Evolutionary conservation across 2,113 vertebrate genomes (phyloP).

Genomic region (Camelus bactrianus): DNA sequence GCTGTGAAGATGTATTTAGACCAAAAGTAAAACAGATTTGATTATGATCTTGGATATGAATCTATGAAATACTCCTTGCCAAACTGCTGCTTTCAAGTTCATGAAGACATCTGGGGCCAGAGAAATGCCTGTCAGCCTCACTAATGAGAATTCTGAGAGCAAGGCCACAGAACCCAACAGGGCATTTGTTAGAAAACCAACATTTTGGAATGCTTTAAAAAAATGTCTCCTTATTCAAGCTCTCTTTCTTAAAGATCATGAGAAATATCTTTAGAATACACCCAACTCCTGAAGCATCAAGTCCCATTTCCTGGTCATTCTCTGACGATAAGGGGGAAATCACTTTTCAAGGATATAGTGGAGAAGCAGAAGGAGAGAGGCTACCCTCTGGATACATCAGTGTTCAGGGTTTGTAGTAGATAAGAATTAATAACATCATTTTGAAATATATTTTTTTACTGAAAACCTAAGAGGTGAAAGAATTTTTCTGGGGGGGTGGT

Average conservation of each 20-base stretch:
- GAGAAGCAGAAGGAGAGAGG: neutral
- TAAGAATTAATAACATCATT: neutral
- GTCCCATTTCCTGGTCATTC: neutral
- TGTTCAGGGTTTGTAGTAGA: neutral
- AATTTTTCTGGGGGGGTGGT: too few relatives aligned
- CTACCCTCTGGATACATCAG: neutral
- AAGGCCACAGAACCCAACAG: neutral
- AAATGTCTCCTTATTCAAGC: neutral
- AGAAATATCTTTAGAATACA: neutral
- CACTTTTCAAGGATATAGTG: neutral
- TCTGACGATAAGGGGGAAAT: neutral
- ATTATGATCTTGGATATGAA: neutral
- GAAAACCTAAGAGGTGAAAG: constrained; percentile 8
- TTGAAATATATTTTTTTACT: constrained; percentile 3
- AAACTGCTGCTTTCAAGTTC: neutral
- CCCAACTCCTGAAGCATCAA: neutral
- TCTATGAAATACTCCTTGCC: neutral
- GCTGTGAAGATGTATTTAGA: neutral
- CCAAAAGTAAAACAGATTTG: neutral
- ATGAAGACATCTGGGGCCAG: neutral
- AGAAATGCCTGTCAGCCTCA: neutral
- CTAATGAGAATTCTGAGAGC: neutral
- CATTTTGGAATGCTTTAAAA: neutral
- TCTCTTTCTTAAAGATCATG: constrained; percentile 4
- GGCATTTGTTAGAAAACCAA: neutral